These are phyloP conservation scores for Drosophila kohkoa DNA, from an alignment of 1,140 invertebrate genomes.

Conservation along the genomic window DNA sequence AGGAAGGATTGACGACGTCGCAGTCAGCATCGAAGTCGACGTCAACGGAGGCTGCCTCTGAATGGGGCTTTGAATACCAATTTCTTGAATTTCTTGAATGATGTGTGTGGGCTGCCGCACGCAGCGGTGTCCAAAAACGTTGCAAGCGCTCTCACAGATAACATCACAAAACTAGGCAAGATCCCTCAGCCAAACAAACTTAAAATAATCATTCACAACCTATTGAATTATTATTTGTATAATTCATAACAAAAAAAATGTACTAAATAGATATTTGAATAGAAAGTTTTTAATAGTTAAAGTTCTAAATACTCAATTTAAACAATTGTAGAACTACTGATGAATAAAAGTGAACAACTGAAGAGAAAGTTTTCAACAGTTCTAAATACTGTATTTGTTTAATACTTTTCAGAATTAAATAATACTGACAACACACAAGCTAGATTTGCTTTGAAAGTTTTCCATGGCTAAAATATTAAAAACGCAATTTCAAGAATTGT, in stretches of 20 bases:
- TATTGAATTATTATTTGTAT: background rate
- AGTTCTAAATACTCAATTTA: background rate
- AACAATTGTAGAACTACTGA: too few species aligned
- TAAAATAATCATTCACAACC: constrained; percentile 35
- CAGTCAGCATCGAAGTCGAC: constrained; percentile 39
- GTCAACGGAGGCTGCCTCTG: constrained; percentile 29
- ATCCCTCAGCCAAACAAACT: constrained; percentile 13
- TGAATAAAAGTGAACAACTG: too few species aligned
- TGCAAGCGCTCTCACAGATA: constrained; percentile 53
- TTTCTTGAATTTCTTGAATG: constrained; percentile 41
- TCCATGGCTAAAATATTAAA: too few species aligned
- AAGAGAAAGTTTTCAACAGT: too few species aligned
- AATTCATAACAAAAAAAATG: background rate
- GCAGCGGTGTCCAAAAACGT: constrained; percentile 47
- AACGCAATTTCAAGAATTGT: too few species aligned
- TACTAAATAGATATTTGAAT: background rate
- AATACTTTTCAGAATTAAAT: too few species aligned
- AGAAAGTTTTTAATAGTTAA: too few species aligned
- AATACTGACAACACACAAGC: too few species aligned
- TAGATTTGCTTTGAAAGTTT: too few species aligned
- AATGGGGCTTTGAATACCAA: constrained; percentile 45
- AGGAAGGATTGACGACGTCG: constrained; percentile 59
- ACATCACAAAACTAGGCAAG: constrained; percentile 34
- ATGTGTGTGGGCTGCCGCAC: constrained; percentile 59
- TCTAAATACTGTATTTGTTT: too few species aligned